Base-by-base conservation (phyloP, 1,140 invertebrate species). In the Ceratina japonica region DNA sequence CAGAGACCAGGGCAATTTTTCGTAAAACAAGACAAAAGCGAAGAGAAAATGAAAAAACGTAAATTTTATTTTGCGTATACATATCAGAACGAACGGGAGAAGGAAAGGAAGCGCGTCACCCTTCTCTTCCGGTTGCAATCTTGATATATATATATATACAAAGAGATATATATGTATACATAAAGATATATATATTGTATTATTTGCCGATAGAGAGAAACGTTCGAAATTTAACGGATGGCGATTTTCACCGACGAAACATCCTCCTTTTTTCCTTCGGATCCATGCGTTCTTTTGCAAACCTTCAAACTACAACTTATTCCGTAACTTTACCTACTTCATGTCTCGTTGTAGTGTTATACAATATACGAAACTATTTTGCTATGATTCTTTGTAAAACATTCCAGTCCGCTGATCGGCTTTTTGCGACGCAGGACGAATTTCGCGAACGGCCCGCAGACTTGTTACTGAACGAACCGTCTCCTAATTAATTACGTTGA, bases 351-450 rank as follows among this genome's bases (percentile, higher is more conserved):
- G 51, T 79, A 79, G 71, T 51, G 63, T 79, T 74, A 79, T 66
- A 73, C 70, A 72, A 78, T 78, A 73, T 79, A 79, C 70, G 77
- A 74, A 79, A 65, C 61, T 79, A 79, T 79, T 79, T 79, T 79
- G 77, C 71, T 80, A 80, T 49, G 75, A 84, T 83, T 80, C 75
- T 84, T 74, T 79, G 54, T 75, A 68, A 59, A 75, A 83, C 56
- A 56, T 82, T 18, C 70, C 15, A 63, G n/a, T 72, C 71, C 77
- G 77, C 56, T 84, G 71, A 80, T 89, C 88, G 82, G 84, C 85
- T 89, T 89, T 88, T 89, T 88, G 84, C 88, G 87, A 87, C 65
- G 83, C 61, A 87, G 87, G 81, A 80, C 63, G 37, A 80, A 75
- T 70, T 71, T 84, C 59, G 68, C 56, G 66, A 70, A 56, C 10